phyloP scores from a whole-genome alignment of 2,797 vertebrate genomes.

The Mustela erminea region DNA sequence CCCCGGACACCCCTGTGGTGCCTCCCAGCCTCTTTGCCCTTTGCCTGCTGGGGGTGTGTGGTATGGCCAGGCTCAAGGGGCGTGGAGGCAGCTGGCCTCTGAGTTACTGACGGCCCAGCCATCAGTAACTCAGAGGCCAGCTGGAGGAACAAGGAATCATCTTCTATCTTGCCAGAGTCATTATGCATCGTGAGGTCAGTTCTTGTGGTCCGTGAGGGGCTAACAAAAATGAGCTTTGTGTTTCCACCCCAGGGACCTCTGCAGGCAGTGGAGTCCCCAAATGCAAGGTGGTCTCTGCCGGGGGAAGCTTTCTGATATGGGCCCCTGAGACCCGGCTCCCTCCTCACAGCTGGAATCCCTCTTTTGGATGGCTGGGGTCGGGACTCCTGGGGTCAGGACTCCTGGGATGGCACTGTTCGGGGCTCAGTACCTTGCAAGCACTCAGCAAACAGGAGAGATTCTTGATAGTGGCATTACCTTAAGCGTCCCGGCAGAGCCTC shows the following conservation, averaged over 20 bases:
- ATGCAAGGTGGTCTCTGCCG: background rate
- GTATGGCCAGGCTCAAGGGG: accelerated
- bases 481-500: background rate
- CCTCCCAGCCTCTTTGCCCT: background rate
- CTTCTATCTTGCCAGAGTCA: accelerated
- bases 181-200: accelerated
- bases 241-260: accelerated
- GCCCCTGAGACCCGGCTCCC: accelerated
- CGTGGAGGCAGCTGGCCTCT: accelerated
- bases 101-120: accelerated
- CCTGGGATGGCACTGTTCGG: accelerated
- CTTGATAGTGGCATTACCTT: accelerated
- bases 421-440: background rate
- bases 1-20: background rate
- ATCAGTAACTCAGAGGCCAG: too few relatives aligned
- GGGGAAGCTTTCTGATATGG: too few relatives aligned
- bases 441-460: accelerated
- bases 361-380: accelerated
- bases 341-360: background rate
- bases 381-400: background rate
- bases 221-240: background rate
- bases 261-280: background rate
- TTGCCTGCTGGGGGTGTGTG: accelerated
- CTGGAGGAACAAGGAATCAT: background rate
- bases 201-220: accelerated